These are phyloP conservation scores for Cheilosia grossa DNA, from an alignment of 2,888 invertebrate species.

Conservation along the genomic window DNA sequence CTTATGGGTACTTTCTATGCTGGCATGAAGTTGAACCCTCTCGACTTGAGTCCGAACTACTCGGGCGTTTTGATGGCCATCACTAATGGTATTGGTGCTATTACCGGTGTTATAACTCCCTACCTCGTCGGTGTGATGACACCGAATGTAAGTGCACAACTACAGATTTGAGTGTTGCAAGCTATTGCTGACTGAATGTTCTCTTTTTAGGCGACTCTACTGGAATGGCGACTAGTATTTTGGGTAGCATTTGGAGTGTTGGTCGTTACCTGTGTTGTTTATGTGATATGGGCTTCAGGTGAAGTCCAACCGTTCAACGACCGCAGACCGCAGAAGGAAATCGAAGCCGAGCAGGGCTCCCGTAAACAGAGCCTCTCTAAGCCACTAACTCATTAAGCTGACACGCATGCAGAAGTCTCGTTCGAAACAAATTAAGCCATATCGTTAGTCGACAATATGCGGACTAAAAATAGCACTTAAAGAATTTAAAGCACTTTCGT, in stretches of 20 bases:
- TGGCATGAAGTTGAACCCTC: slow-evolving; percentile 86
- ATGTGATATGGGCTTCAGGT: slow-evolving; percentile 88
- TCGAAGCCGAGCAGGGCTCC: slow-evolving; percentile 61
- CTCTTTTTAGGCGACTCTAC: slow-evolving; percentile 84
- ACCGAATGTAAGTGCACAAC: slow-evolving; percentile 84
- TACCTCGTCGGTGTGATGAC: slow-evolving; percentile 87
- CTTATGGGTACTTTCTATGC: slow-evolving; percentile 89
- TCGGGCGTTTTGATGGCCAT: slow-evolving; percentile 88
- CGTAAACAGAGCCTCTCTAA: slow-evolving; percentile 16
- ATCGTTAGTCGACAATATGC: slow-evolving; percentile 16
- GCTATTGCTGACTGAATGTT: neutral
- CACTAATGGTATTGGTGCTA: slow-evolving; percentile 87
- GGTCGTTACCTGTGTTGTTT: slow-evolving; percentile 87
- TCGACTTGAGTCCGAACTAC: slow-evolving; percentile 87
- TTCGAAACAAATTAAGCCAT: slow-evolving; percentile 49
- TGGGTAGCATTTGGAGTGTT: slow-evolving; percentile 91
- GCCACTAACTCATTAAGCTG: neutral
- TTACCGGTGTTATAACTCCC: slow-evolving; percentile 88
- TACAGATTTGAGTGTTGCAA: neutral
- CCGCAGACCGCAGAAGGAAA: slow-evolving; percentile 76
- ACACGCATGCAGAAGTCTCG: slow-evolving; percentile 44
- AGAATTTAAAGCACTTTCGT: slow-evolving; percentile 58
- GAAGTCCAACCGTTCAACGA: slow-evolving; percentile 91
- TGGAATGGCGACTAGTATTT: slow-evolving; percentile 90
- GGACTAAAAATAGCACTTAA: slow-evolving; percentile 40